These are phyloP conservation scores for Malurus cyaneus DNA, from an alignment of 2,113 vertebrate species.

Conservation along the genomic window DNA sequence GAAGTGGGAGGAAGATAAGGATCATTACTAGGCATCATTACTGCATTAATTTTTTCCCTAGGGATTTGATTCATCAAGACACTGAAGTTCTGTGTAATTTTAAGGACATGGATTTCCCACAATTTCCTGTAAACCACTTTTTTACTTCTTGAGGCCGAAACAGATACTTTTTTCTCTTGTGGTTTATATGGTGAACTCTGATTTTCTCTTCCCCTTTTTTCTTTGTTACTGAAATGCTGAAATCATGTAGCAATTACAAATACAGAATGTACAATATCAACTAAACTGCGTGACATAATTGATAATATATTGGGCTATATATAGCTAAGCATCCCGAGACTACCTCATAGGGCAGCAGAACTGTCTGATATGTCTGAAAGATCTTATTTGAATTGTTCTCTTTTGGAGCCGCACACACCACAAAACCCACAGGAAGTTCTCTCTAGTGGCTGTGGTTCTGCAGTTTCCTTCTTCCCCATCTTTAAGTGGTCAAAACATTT, in stretches of 20 bases:
- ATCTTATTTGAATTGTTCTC: not conserved
- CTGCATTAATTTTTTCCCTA: not conserved
- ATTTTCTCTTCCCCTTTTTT: not conserved
- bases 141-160: not conserved
- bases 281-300: not conserved
- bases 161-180: not conserved
- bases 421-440: conserved; percentile 77
- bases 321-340: not conserved
- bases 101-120: not conserved
- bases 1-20: not conserved
- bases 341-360: not conserved
- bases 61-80: not conserved
- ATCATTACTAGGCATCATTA: not conserved
- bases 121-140: not conserved
- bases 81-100: not conserved
- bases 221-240: not conserved
- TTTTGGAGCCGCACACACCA: conserved; percentile 57
- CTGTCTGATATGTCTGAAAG: not conserved
- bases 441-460: conserved; percentile 68
- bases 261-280: not conserved
- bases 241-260: not conserved
- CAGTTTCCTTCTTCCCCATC: conserved; percentile 66
- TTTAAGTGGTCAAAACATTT: conserved; percentile 45
- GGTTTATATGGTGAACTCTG: not conserved
- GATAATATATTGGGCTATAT: not conserved